These are phyloP conservation scores for Schizaphis graminum DNA, from an alignment of 2,888 invertebrate species.

Conservation along the genomic window DNA sequence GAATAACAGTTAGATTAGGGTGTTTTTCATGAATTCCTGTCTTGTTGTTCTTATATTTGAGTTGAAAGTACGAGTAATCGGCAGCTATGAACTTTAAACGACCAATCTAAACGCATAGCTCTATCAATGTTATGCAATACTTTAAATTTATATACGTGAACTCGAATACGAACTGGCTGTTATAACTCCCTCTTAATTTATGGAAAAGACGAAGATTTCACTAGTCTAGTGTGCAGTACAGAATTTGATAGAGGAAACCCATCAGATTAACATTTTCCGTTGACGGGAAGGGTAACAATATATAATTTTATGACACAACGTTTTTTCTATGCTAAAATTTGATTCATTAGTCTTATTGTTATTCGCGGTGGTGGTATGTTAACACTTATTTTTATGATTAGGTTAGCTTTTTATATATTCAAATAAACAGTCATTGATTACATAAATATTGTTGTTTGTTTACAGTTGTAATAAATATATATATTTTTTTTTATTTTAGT, in stretches of 20 bases:
- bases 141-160: slow-evolving; percentile 28
- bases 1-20: not conserved
- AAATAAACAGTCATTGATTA: not conserved
- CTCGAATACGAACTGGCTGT: slow-evolving; percentile 46
- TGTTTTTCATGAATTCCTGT: not conserved
- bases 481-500: not conserved
- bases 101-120: slow-evolving; percentile 8
- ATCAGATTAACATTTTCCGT: not conserved
- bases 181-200: not conserved
- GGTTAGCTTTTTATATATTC: not conserved
- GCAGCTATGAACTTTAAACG: slow-evolving; percentile 51
- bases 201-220: not conserved
- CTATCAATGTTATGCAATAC: not conserved
- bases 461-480: not conserved
- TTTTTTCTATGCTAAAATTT: slow-evolving; percentile 7
- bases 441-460: not conserved
- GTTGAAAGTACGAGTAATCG: slow-evolving; percentile 59
- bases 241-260: slow-evolving; percentile 5
- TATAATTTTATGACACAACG: slow-evolving; percentile 17
- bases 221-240: slow-evolving; percentile 4
- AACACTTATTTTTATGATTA: slow-evolving; percentile 28
- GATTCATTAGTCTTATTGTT: slow-evolving; percentile 46
- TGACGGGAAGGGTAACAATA: not conserved
- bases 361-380: slow-evolving; percentile 8
- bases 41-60: not conserved